phyloP scores from a whole-genome alignment of 2,113 vertebrate species.

The Telmatochromis brachygnathus region DNA sequence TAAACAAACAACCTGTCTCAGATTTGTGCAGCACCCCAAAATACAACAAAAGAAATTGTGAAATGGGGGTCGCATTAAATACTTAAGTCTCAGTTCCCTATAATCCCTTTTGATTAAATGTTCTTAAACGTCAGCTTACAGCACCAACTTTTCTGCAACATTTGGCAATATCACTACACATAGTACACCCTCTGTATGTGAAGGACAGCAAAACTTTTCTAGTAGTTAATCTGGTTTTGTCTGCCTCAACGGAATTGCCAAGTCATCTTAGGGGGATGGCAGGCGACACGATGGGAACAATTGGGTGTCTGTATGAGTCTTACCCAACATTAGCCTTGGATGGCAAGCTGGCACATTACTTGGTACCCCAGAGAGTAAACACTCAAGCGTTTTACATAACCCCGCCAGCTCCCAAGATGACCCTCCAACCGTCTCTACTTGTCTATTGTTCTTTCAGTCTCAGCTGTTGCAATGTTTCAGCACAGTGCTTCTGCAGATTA shows the following conservation, averaged over 20 bases:
- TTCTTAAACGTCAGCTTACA: background rate
- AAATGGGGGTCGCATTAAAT: background rate
- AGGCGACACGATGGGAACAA: constrained; percentile 44
- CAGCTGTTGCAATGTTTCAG: background rate
- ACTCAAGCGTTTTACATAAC: constrained; percentile 21
- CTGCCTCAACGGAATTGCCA: background rate
- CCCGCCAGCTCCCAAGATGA: background rate
- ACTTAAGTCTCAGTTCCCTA: background rate
- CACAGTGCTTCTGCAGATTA: background rate
- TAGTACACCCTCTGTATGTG: background rate
- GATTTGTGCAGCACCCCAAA: background rate
- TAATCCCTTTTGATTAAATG: background rate
- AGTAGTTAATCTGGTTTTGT: background rate
- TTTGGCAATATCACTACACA: background rate
- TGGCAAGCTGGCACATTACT: constrained; percentile 2
- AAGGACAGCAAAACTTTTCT: background rate
- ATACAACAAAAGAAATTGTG: background rate
- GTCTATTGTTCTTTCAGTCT: background rate
- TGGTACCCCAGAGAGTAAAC: background rate
- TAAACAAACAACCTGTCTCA: constrained; percentile 18
- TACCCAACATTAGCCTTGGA: background rate
- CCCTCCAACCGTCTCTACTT: background rate
- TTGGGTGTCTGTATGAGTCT: constrained; percentile 45
- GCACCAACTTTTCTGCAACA: background rate
- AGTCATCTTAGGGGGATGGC: background rate